Base-by-base conservation (phyloP, 1,140 invertebrate genomes). In the Bicyclus anynana region DNA sequence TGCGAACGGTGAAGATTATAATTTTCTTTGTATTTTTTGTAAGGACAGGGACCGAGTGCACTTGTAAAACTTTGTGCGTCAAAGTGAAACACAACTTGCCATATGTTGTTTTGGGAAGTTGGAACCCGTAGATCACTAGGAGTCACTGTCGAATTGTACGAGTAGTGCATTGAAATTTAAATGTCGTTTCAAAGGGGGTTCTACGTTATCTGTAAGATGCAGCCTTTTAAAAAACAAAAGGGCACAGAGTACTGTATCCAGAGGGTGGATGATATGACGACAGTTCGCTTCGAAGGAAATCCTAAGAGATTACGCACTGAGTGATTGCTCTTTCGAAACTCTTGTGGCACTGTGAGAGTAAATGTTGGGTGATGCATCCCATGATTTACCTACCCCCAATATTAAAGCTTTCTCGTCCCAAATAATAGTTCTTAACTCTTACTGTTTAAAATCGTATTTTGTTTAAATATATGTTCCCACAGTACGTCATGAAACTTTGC, bases 281-380 rank as follows among this genome's bases (percentile, higher is more conserved):
- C 55, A 54, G 51, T 38, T 54, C 51, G 38, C 33, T 59, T 20
- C 62, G 55, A 66, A 72, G 67, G 64, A 85, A 85, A 82, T 82
- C 82, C 84, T 80, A 61, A 83, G 84, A 87, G 84, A 87, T 87
- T 87, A 84, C 78, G 61, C 51, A 65, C 67, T 87, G 82, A 87
- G 84, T 87, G 84, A 87, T 87, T 87, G 81, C 80, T 80, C 69
- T 83, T 79, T 70, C 73, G 64, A 72, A 85, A 85, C 78, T 84
- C 65, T 67, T 62, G 75, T 65, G 65, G 69, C 55, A 62, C 52
- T 67, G 67, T 59, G 69, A 73, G 79, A 83, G 73, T 81, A 79
- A 83, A 81, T 84, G 67, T 78, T 82, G 69, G 75, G 51, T 70
- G 72, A 81, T 73, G 72, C 75, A 74, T 77, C 70, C 63, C 60